These are phyloP conservation scores for Porites divaricata DNA, from an alignment of 92 coral and sea anemone species.

Conservation along the genomic window DNA sequence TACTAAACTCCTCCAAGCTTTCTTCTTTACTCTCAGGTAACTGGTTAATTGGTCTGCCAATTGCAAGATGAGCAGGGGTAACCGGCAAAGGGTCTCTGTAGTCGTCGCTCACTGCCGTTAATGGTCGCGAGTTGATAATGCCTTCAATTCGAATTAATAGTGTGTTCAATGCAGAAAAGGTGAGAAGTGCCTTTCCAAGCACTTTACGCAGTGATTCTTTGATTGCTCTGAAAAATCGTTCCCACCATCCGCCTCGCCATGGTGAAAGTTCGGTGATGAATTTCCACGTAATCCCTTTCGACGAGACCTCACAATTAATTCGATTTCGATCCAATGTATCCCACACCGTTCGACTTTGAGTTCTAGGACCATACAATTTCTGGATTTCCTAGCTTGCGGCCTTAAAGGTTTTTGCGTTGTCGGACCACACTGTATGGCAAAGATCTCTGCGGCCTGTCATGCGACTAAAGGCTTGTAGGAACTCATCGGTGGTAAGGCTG, in stretches of 20 bases:
- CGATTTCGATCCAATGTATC: constrained; percentile 26
- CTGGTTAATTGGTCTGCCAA: too few species aligned
- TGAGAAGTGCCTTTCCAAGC: too few species aligned
- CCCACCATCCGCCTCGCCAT: constrained; percentile 54
- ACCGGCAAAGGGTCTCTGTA: too few species aligned
- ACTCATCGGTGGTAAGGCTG: constrained; percentile 42
- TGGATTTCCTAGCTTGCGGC: constrained; percentile 24
- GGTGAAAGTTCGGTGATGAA: constrained; percentile 41
- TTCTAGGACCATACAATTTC: constrained; percentile 3
- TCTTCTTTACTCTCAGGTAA: too few species aligned
- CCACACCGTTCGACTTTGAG: constrained; percentile 19
- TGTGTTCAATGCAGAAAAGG: too few species aligned
- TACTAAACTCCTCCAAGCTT: too few species aligned
- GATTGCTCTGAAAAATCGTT: constrained; percentile 23
- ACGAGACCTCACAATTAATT: constrained; percentile 22
- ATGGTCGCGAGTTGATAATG: too few species aligned
- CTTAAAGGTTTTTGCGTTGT: constrained; percentile 38
- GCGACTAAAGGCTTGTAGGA: constrained; percentile 32
- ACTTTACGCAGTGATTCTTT: too few species aligned
- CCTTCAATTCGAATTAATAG: too few species aligned
- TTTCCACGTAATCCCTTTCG: constrained; percentile 36
- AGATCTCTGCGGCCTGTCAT: constrained; percentile 10
- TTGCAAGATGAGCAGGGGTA: too few species aligned
- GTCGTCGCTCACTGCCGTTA: too few species aligned
- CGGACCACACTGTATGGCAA: constrained; percentile 30